Conservation (phyloP, 1,140 invertebrate genomes). For the Tetramorium alpestre region DNA sequence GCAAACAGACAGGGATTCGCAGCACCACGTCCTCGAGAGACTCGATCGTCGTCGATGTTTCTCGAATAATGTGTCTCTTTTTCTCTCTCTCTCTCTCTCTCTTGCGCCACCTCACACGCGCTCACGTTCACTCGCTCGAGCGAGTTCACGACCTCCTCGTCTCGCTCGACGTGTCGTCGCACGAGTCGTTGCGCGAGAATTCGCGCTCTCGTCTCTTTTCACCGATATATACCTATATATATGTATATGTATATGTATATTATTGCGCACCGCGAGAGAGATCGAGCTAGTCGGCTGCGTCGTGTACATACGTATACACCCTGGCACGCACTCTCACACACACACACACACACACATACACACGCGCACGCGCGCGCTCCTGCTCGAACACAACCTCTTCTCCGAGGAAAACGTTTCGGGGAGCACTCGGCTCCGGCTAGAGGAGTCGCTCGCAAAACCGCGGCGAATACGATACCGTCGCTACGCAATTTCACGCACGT, state of each 20-base stretch:
- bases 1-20: neutral
- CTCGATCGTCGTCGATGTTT: constrained; percentile 48
- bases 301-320: neutral
- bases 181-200: too few species aligned
- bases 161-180: neutral
- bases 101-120: too few species aligned
- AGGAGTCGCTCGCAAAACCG: neutral
- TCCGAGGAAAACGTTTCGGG: neutral
- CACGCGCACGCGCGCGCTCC: neutral
- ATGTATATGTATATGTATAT: constrained; percentile 25
- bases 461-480: neutral
- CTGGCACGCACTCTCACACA: neutral
- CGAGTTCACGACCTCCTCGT: constrained; percentile 46
- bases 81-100: neutral
- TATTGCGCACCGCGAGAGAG: constrained; percentile 37
- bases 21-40: too few species aligned
- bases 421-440: neutral
- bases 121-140: neutral
- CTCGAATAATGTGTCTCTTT: constrained; percentile 57
- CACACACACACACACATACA: neutral
- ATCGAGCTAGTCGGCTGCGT: constrained; percentile 11
- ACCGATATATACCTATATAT: constrained; percentile 12
- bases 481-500: neutral
- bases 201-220: constrained; percentile 7
- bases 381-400: constrained; percentile 38